phyloP scores from a whole-genome alignment of 2,113 vertebrate genomes.

The Tachysurus vachellii region DNA sequence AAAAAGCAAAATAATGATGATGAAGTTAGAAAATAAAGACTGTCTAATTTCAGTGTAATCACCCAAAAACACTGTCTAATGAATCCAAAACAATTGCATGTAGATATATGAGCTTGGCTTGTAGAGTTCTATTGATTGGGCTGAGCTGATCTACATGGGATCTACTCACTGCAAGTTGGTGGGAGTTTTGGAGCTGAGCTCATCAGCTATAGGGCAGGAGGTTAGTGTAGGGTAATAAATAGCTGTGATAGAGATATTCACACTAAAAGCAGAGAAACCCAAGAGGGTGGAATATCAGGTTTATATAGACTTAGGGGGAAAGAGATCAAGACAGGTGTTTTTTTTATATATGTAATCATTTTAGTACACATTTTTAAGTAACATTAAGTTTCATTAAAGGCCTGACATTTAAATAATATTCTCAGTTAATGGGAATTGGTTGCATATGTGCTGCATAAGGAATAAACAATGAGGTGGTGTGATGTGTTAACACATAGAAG shows the following conservation, averaged over 20 bases:
- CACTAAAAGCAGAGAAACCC: background rate
- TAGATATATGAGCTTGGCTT: too few species aligned
- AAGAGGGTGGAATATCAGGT: background rate
- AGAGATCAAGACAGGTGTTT: background rate
- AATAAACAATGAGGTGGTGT: background rate
- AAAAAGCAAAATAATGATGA: constrained; percentile 41
- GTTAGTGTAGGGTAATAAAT: constrained; percentile 29
- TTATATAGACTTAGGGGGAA: background rate
- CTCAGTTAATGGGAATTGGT: background rate
- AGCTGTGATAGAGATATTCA: constrained; percentile 18
- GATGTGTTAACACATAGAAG: background rate
- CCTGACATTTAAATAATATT: background rate
- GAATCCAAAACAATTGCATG: background rate
- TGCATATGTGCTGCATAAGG: background rate
- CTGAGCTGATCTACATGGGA: background rate
- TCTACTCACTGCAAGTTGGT: constrained; percentile 17
- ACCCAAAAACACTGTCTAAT: background rate
- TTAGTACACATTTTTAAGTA: background rate
- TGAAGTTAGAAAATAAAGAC: background rate
- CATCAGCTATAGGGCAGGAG: constrained; percentile 25
- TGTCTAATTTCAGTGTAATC: constrained; percentile 1
- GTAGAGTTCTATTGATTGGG: background rate
- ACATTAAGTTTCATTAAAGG: background rate
- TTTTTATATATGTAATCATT: background rate
- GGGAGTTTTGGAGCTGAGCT: constrained; percentile 12